These are phyloP conservation scores for Drosophila siamana DNA, from an alignment of 2,888 invertebrate genomes.

Conservation along the genomic window DNA sequence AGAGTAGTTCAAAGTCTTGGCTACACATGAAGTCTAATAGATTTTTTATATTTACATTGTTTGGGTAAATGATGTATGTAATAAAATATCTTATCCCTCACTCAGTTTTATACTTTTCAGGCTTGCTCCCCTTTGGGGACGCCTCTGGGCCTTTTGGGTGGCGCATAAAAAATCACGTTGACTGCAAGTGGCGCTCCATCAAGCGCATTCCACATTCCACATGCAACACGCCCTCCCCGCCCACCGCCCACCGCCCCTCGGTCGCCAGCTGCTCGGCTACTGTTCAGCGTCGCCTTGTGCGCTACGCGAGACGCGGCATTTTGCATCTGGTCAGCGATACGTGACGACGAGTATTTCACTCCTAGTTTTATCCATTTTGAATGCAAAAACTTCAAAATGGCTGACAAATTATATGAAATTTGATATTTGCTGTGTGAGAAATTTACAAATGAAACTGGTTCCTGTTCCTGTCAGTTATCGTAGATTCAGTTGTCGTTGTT, in stretches of 20 bases:
- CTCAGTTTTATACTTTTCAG: too few species aligned
- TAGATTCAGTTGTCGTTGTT: conserved; percentile 38
- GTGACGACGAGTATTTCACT: conserved; percentile 37
- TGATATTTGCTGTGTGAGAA: conserved; percentile 57
- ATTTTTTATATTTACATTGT: too few species aligned
- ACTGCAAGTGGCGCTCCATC: conserved; percentile 54
- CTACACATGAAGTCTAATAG: too few species aligned
- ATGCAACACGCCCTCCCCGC: not conserved
- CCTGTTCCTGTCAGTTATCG: conserved; percentile 46
- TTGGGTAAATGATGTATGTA: too few species aligned
- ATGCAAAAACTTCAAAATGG: conserved; percentile 65
- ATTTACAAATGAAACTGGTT: conserved; percentile 61
- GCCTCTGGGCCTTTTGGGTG: conserved; percentile 33
- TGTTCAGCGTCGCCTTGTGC: conserved; percentile 15
- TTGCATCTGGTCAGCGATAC: conserved; percentile 47
- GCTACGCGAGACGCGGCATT: conserved; percentile 52
- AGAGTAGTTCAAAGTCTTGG: too few species aligned
- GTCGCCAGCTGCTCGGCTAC: not conserved
- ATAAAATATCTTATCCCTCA: too few species aligned
- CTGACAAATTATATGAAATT: conserved; percentile 76
- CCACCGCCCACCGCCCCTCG: not conserved
- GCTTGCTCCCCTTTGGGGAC: conserved; percentile 4
- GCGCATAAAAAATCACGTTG: conserved; percentile 44
- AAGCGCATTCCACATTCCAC: conserved; percentile 36
- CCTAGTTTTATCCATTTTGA: conserved; percentile 51